Evolutionary conservation across 1,140 invertebrate species (phyloP).

Genomic region (Bombus sylvicola): DNA sequence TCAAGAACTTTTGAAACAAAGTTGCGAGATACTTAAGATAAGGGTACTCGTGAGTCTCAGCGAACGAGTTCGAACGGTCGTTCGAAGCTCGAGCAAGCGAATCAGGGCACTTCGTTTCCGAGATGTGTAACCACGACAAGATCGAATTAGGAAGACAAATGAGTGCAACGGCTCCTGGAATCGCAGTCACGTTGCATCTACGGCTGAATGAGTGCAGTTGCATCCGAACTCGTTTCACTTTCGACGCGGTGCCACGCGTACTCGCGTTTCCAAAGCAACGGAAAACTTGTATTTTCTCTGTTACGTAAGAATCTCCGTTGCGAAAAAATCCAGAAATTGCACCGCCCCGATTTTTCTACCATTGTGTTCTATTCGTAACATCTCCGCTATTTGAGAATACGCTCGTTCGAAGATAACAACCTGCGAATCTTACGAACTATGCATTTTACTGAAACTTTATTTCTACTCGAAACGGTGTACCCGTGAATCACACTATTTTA

Average conservation of each 20-base stretch:
- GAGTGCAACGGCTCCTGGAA: background rate
- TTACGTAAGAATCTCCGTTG: slow-evolving; percentile 13
- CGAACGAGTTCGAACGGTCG: background rate
- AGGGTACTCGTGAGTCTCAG: background rate
- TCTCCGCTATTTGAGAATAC: background rate
- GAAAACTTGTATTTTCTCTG: slow-evolving; percentile 28
- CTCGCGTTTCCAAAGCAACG: slow-evolving; percentile 42
- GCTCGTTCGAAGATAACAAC: background rate
- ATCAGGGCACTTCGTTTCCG: background rate
- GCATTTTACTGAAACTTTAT: background rate
- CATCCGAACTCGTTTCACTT: slow-evolving; percentile 50
- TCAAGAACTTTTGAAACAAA: too few relatives aligned
- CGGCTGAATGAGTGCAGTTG: slow-evolving; percentile 26
- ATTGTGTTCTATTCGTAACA: background rate
- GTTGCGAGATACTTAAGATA: too few relatives aligned
- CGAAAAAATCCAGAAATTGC: background rate
- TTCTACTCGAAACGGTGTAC: background rate
- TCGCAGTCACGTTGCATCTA: slow-evolving; percentile 23
- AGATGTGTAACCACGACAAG: background rate
- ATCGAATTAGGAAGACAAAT: slow-evolving; percentile 11
- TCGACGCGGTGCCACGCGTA: slow-evolving; percentile 8
- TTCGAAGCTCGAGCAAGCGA: background rate
- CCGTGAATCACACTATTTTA: background rate
- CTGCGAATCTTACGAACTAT: background rate
- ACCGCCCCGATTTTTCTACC: background rate